Percentiles rank a stretch among this genome's conserved stretches.
Evolutionary conservation across 2,888 invertebrate genomes (phyloP).

Genomic region (Netelia inedita): DNA sequence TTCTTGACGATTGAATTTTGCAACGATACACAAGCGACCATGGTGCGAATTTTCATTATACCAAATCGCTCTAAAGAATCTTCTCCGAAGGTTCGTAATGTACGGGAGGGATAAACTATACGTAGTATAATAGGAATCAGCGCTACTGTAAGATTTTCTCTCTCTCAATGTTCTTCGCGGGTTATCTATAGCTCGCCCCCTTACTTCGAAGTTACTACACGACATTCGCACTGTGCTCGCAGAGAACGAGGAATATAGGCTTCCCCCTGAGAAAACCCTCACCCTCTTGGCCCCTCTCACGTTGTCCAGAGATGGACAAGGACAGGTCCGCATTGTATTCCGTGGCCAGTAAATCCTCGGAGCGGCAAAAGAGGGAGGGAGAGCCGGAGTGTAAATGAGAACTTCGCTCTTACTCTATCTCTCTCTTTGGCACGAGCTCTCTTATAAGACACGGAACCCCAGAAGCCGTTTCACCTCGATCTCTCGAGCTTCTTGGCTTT

Average conservation of each 20-base stretch:
- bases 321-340: conserved; percentile 85
- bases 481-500: conserved; percentile 50
- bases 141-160: conserved; percentile 43
- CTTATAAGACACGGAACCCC: conserved; percentile 47
- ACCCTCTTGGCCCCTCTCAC: conserved; percentile 51
- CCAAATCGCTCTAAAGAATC: conserved; percentile 36
- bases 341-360: conserved; percentile 84
- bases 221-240: conserved; percentile 46
- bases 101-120: not conserved
- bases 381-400: conserved; percentile 84
- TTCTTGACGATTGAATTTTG: not conserved
- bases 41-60: conserved; percentile 54
- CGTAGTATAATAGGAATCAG: conserved; percentile 54
- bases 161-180: conserved; percentile 30
- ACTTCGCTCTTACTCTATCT: conserved; percentile 61
- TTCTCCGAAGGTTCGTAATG: not conserved
- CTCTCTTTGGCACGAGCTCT: conserved; percentile 49
- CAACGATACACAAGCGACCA: not conserved
- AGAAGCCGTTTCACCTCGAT: conserved; percentile 48
- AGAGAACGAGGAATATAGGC: conserved; percentile 35
- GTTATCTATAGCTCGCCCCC: conserved; percentile 60
- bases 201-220: conserved; percentile 55
- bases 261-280: not conserved
- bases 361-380: conserved; percentile 63
- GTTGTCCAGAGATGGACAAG: conserved; percentile 82